Base-by-base conservation (phyloP, 1,140 invertebrate genomes). In the Nephotettix cincticeps region DNA sequence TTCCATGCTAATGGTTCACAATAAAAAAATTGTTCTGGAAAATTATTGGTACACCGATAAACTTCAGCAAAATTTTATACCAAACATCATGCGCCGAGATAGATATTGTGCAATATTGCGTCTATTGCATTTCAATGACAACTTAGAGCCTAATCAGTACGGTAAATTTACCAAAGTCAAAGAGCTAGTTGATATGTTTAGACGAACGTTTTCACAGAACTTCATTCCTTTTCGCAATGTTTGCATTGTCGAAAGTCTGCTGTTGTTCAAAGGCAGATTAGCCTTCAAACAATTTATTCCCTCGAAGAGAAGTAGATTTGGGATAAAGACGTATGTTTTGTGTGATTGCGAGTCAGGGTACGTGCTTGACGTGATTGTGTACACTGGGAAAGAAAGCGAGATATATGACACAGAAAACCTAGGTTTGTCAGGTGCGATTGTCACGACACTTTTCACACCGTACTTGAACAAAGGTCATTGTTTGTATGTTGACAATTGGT, bases 321-420 rank as follows among this genome's bases (percentile, higher is more conserved):
- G 14, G 9, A 56, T 56, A 56, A 43, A 67, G 27, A 43, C 43
- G 9, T 27, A 47, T 65, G 69, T 72, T 29, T 64, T 79, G n/a
- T 75, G 74, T 58, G 77, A 79, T 63, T 77, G 73, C 72, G 71
- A 78, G 69, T 81, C 77, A 13, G 76, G 77, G 19, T 77, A 74
- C 72, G 74, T 81, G 14, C 63, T 81, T 25, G 75, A 79, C 32
- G 76, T 78, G 45, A 77, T 80, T 47, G 71, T 81, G 14, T 82
- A 80, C 71, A 76, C 71, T 2, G 76, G 78, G 71, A 66, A 67
- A 72, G 72, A 65, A 54, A 54, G 17, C 21, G 40, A 69, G 14
- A n/a, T 69, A 73, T 36, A 66, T 79, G 13, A 72, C 79, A n/a
- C n/a, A n/a, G n/a, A n/a, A n/a, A n/a, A n/a, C n/a, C n/a, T n/a